These are phyloP conservation scores for Eustalomyia histrio DNA, from an alignment of 2,888 invertebrate genomes.

Conservation along the genomic window DNA sequence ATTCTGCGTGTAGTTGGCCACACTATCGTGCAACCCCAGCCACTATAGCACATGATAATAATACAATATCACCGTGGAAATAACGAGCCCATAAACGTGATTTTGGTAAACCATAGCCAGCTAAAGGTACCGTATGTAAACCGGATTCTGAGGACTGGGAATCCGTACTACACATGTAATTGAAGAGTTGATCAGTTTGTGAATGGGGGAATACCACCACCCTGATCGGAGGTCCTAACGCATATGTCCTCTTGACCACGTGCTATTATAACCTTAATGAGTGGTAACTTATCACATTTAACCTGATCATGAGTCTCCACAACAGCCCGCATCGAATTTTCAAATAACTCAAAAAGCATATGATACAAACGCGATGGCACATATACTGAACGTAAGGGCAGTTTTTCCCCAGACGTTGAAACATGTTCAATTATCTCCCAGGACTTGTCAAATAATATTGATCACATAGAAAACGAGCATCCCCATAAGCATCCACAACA, in stretches of 20 bases:
- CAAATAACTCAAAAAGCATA: conserved; percentile 99
- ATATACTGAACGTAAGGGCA: conserved; percentile 92
- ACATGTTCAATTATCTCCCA: conserved; percentile 90
- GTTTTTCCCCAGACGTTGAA: conserved; percentile 79
- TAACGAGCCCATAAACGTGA: conserved; percentile 98
- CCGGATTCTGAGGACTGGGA: conserved; percentile 95
- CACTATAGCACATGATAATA: conserved; percentile 96
- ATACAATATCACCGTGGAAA: conserved; percentile 96
- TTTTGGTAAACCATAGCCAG: conserved; percentile 96
- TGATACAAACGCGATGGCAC: conserved; percentile 99
- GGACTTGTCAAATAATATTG: conserved; percentile 98
- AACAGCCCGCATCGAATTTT: conserved; percentile 99
- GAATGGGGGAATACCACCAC: conserved; percentile 97
- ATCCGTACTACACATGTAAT: conserved; percentile 99
- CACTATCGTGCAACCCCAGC: too few species aligned
- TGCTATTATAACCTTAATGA: conserved; percentile 91
- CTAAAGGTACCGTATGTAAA: conserved; percentile 94
- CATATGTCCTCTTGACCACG: conserved; percentile 96
- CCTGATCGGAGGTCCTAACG: conserved; percentile 98
- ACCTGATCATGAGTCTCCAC: conserved; percentile 91
- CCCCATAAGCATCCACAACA: conserved; percentile 97
- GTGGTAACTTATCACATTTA: conserved; percentile 85
- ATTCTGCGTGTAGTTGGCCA: too few species aligned
- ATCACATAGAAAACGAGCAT: conserved; percentile 98
- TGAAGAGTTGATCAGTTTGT: conserved; percentile 93